phyloP scores from a whole-genome alignment of 2,113 vertebrate genomes.

The Chitala chitala region DNA sequence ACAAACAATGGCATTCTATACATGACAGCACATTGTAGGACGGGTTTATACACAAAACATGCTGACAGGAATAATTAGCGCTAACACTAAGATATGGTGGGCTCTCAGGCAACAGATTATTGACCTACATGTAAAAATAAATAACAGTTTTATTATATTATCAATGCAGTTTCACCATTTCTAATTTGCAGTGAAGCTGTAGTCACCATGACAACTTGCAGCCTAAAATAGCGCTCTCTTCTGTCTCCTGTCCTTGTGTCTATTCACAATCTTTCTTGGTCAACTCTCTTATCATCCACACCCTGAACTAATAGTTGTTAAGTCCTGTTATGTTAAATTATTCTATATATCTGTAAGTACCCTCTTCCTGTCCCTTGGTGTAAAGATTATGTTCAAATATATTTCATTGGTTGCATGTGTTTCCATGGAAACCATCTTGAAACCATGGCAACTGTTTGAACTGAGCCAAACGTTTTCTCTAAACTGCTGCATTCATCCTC shows the following conservation, averaged over 20 bases:
- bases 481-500: slow-evolving; percentile 54
- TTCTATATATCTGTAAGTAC: slow-evolving; percentile 16
- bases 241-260: slow-evolving; percentile 45
- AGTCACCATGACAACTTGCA: slow-evolving; percentile 69
- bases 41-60: background rate
- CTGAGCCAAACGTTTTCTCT: slow-evolving; percentile 59
- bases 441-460: slow-evolving; percentile 64
- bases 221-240: slow-evolving; percentile 64
- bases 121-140: background rate
- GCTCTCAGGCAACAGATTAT: background rate
- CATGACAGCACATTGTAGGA: slow-evolving; percentile 22
- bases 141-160: slow-evolving; percentile 47
- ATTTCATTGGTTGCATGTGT: slow-evolving; percentile 60
- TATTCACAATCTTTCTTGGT: slow-evolving; percentile 40
- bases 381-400: slow-evolving; percentile 61
- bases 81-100: background rate
- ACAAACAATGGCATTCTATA: slow-evolving; percentile 46
- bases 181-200: slow-evolving; percentile 67
- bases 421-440: slow-evolving; percentile 57
- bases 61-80: background rate
- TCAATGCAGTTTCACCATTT: slow-evolving; percentile 64
- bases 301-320: slow-evolving; percentile 16
- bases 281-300: slow-evolving; percentile 14
- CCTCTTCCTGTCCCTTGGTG: slow-evolving; percentile 18
- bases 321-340: slow-evolving; percentile 24